These are phyloP conservation scores for Jaculus jaculus DNA, from an alignment of 2,113 vertebrate genomes.

Conservation along the genomic window DNA sequence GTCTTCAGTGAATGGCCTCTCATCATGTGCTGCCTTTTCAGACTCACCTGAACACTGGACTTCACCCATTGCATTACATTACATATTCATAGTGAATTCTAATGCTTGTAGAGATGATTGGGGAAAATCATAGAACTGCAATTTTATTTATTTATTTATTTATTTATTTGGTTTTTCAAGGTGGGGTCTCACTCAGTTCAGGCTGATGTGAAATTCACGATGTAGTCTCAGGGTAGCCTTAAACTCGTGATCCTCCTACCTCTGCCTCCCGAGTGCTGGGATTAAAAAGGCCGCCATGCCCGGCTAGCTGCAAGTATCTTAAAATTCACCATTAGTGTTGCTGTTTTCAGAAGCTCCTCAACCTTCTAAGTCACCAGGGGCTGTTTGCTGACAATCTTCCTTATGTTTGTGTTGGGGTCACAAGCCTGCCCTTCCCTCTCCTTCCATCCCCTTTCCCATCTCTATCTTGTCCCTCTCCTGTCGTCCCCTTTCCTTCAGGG, in stretches of 20 bases:
- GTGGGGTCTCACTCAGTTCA: too few relatives aligned
- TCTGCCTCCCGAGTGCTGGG: too few relatives aligned
- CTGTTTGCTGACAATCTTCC: neutral
- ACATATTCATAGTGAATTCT: neutral
- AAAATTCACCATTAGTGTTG: neutral
- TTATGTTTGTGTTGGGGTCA: too few relatives aligned
- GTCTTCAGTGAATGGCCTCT: neutral
- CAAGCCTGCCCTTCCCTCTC: too few relatives aligned
- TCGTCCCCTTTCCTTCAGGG: neutral
- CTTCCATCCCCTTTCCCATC: neutral
- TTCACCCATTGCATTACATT: neutral
- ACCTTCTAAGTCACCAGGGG: neutral
- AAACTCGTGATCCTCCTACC: too few relatives aligned
- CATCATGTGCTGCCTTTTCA: neutral
- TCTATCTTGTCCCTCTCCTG: rapidly evolving
- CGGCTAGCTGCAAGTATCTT: neutral
- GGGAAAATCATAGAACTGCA: rapidly evolving
- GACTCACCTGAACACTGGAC: neutral
- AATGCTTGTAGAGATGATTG: neutral
- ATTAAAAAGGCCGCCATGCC: too few relatives aligned
- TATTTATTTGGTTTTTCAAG: too few relatives aligned
- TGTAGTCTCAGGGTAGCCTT: too few relatives aligned
- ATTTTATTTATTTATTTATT: too few relatives aligned
- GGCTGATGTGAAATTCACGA: too few relatives aligned
- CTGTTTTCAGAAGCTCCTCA: neutral